These are phyloP conservation scores for Leptopilina boulardi DNA, from an alignment of 1,140 invertebrate genomes.

Conservation along the genomic window DNA sequence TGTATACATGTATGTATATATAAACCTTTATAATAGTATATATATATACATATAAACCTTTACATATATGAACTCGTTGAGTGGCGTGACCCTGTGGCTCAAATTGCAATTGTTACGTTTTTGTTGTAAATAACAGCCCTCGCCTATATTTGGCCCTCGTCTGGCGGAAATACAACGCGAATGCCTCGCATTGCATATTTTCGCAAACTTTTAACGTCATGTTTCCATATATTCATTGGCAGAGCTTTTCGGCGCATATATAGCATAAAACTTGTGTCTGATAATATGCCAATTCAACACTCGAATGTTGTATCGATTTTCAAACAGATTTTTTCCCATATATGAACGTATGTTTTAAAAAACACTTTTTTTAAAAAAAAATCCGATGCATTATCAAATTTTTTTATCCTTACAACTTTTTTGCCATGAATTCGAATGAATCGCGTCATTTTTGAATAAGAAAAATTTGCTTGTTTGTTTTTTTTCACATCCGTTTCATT, in stretches of 20 bases:
- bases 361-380: too few relatives aligned
- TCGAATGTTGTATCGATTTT: neutral
- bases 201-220: constrained; percentile 29
- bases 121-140: constrained; percentile 70
- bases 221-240: constrained; percentile 15
- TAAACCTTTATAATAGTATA: neutral
- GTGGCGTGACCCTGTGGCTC: constrained; percentile 44
- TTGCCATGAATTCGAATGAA: too few relatives aligned
- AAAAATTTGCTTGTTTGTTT: too few relatives aligned
- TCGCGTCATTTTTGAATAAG: too few relatives aligned
- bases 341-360: too few relatives aligned
- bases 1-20: constrained; percentile 1
- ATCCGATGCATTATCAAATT: too few relatives aligned
- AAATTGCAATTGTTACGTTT: constrained; percentile 67
- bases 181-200: constrained; percentile 32
- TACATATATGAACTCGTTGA: neutral
- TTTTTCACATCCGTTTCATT: too few relatives aligned
- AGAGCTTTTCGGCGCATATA: too few relatives aligned
- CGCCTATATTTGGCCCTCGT: constrained; percentile 52
- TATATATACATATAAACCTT: neutral
- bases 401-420: too few relatives aligned
- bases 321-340: neutral
- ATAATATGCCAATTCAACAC: too few relatives aligned
- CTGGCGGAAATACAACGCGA: constrained; percentile 59
- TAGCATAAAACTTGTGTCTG: too few relatives aligned